phyloP scores from a whole-genome alignment of 2,888 invertebrate genomes.

The Auanema sp. region DNA sequence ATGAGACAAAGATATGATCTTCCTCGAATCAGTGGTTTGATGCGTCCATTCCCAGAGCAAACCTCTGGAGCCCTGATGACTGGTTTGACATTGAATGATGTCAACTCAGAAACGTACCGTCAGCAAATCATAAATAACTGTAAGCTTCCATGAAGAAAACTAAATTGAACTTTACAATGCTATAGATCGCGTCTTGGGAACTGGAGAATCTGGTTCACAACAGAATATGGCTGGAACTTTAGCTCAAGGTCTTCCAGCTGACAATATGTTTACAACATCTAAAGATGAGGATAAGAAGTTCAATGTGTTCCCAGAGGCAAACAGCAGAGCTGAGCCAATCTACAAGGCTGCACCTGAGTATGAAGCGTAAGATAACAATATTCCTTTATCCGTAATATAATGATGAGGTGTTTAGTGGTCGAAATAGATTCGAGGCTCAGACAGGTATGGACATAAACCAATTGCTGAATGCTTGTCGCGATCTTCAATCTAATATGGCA shows the following conservation, averaged over 20 bases:
- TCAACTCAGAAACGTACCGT: slow-evolving; percentile 61
- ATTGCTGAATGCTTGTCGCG: slow-evolving; percentile 55
- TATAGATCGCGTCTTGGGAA: slow-evolving; percentile 53
- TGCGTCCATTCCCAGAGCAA: slow-evolving; percentile 62
- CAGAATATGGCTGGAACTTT: slow-evolving; percentile 49
- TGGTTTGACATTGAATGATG: slow-evolving; percentile 57
- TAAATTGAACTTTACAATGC: background rate
- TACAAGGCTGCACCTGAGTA: slow-evolving; percentile 56
- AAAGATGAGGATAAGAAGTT: slow-evolving; percentile 61
- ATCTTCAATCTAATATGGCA: slow-evolving; percentile 50
- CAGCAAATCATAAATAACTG: slow-evolving; percentile 61
- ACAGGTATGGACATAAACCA: slow-evolving; percentile 57
- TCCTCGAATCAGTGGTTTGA: slow-evolving; percentile 57
- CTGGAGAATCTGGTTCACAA: slow-evolving; percentile 53
- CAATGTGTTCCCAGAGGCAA: slow-evolving; percentile 62
- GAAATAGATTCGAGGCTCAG: slow-evolving; percentile 53
- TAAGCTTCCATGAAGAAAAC: slow-evolving; percentile 22
- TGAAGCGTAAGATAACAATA: slow-evolving; percentile 43
- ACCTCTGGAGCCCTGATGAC: slow-evolving; percentile 52
- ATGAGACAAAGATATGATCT: slow-evolving; percentile 53
- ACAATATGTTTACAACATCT: slow-evolving; percentile 63
- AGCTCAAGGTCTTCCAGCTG: slow-evolving; percentile 54
- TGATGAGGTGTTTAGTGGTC: slow-evolving; percentile 32
- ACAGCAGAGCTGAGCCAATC: slow-evolving; percentile 50
- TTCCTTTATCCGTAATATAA: background rate